Base-by-base conservation (phyloP, 64 coral and sea anemone genomes). In the Acropora tenuis region DNA sequence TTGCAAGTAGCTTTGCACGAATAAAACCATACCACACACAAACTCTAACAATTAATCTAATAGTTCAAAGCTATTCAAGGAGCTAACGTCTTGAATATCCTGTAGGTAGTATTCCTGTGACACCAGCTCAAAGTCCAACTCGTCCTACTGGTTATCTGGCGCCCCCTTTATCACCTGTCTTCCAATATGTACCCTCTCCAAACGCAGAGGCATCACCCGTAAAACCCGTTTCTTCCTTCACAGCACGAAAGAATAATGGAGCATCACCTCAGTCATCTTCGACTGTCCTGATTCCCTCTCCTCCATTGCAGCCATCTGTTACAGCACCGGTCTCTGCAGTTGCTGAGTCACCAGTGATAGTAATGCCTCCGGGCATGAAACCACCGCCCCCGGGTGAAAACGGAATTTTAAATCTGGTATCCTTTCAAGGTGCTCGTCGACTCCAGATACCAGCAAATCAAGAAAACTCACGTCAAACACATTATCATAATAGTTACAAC, bases 361-460 rank as follows among this genome's bases (percentile, higher is more conserved):
- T 74, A 2, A 82, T 90, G 89, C 78, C 78, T 20, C 89, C 89
- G 8, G 89, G 89, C 43, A 15, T 82, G 4, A 72, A 6, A 44
- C 89, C 89, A 79, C 78, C 30, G 30, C 30, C 78, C 0, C 82
- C 58, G 19, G 60, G 2, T 12, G 58, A 44, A 18, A 85, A 85
- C 8, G 47, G 65, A 1, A 8, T 15, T 3, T 71, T 71, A 19
- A 40, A 85, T 43, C 43, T n/a, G 0, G 44, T 0, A 71, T 6
- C 65, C 17, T 3, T 63, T 13, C 11, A 63, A 63, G 15, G 60
- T 8, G 60, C 8, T 63, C 60, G 8, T 63, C 60, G 60, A 3
- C 60, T 63, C 13, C 60, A 11, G 16, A 7, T 63, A 63, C 60
- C 60, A 63, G 2, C 60, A 63, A 8, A 3, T 63, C 60, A 63